Base-by-base conservation (phyloP, 2,888 invertebrate genomes). In the Hydraecia micacea region DNA sequence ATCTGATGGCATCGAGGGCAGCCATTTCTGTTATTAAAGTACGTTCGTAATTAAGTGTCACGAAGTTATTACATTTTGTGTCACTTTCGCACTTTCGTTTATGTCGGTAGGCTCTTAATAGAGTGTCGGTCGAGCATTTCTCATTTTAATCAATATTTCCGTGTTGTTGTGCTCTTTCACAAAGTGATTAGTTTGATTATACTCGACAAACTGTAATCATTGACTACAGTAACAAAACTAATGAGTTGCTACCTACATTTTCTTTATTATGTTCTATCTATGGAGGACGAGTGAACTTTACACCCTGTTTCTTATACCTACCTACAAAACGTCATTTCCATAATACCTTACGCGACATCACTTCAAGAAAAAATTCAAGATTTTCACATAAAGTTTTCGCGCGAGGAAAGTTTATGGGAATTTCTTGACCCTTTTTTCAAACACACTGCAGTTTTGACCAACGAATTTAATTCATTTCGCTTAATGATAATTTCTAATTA, bases 21-120 rank as follows among this genome's bases (percentile, higher is more conserved):
- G 65, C 52, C 58, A 69, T 71, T 77, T 70, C n/a, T 67, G 25
- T 63, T 75, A 65, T 66, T 32, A 62, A 67, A 67, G 36, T 70
- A 52, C 36, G 32, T 69, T 60, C 58, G 18, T 75, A 84, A 81
- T 82, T 83, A 83, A 55, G 81, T 83, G 79, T 70, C 84, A 72
- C 60, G 66, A 46, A 32, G 70, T 69, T 69, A 78, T 49, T 28
- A 66, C 73, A 75, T 62, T 75, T 65, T 63, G 80, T 80, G 79
- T 68, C 67, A 75, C 42, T 73, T 70, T 79, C 66, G 36, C n/a
- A n/a, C n/a, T n/a, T n/a, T n/a, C n/a, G n/a, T 83, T 78, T 81
- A 62, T 68, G 65, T 69, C 55, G 42, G 39, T 46, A 62, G 36
- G 65, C 55, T 25, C 32, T 65, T 65, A 65, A 68, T 39, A 55